Evolutionary conservation across 2,797 vertebrate species (phyloP).

Genomic region (Oceanodroma leucorhoa): DNA sequence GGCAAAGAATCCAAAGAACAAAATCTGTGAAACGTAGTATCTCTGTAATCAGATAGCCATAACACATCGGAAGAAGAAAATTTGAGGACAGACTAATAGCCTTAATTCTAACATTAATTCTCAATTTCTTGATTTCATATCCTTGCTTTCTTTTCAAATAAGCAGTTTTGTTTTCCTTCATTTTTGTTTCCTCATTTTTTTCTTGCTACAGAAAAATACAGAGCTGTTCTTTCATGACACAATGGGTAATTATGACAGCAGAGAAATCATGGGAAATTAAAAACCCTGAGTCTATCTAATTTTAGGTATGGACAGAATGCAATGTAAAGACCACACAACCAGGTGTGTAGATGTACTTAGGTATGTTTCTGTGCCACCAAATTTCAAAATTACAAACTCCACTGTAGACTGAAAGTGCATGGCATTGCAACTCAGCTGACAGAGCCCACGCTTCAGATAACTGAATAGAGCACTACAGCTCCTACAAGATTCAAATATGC

Average conservation of each 20-base stretch:
- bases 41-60: neutral
- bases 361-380: neutral
- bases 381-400: neutral
- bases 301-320: neutral
- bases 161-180: neutral
- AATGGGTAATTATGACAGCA: neutral
- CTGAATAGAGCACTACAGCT: neutral
- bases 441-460: neutral
- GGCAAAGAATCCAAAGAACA: neutral
- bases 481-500: neutral
- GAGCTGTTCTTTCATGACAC: neutral
- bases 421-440: rapidly evolving
- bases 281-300: neutral
- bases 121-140: neutral
- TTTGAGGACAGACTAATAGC: neutral
- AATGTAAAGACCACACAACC: neutral
- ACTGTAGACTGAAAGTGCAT: neutral
- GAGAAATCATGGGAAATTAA: neutral
- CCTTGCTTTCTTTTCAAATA: neutral
- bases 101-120: neutral
- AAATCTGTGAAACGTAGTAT: neutral
- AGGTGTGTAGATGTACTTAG: neutral
- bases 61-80: neutral
- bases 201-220: neutral
- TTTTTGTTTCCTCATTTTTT: neutral